Percentiles rank a stretch among this genome's conserved stretches.
These are phyloP conservation scores for Neoaliturus tenellus DNA, from an alignment of 2,888 invertebrate species.

Conservation along the genomic window DNA sequence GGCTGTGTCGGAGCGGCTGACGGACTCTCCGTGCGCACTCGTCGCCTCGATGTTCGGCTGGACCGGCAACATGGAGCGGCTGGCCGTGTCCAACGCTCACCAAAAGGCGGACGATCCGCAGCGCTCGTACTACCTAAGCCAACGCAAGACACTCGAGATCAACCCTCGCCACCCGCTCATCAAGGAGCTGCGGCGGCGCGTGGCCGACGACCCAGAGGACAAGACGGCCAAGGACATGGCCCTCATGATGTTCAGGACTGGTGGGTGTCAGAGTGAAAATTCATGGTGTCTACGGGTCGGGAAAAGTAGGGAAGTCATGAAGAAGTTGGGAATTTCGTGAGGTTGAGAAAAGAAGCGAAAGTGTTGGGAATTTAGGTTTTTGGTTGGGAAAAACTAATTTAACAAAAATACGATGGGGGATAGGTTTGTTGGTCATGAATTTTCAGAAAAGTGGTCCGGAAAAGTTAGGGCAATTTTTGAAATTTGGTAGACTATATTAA, in stretches of 20 bases:
- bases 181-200: slow-evolving; percentile 90
- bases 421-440: too few species aligned
- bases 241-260: slow-evolving; percentile 90
- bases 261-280: slow-evolving; percentile 61
- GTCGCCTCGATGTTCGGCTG: slow-evolving; percentile 98
- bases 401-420: too few species aligned
- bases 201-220: slow-evolving; percentile 87
- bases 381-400: too few species aligned
- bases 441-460: too few species aligned
- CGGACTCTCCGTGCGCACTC: slow-evolving; percentile 95
- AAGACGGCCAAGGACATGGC: slow-evolving; percentile 89
- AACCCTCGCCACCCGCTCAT: slow-evolving; percentile 98
- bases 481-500: too few species aligned
- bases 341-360: too few species aligned
- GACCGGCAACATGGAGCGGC: slow-evolving; percentile 99
- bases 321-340: too few species aligned
- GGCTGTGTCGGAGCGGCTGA: slow-evolving; percentile 89
- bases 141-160: slow-evolving; percentile 98
- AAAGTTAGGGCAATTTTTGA: too few species aligned
- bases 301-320: too few species aligned
- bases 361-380: too few species aligned
- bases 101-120: slow-evolving; percentile 96
- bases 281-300: too few species aligned
- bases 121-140: slow-evolving; percentile 90
- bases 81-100: slow-evolving; percentile 97